Evolutionary conservation across 2,797 vertebrate genomes (phyloP), one percentile per base, ranked within the genome.

Genomic region (Channallabes apus): DNA sequence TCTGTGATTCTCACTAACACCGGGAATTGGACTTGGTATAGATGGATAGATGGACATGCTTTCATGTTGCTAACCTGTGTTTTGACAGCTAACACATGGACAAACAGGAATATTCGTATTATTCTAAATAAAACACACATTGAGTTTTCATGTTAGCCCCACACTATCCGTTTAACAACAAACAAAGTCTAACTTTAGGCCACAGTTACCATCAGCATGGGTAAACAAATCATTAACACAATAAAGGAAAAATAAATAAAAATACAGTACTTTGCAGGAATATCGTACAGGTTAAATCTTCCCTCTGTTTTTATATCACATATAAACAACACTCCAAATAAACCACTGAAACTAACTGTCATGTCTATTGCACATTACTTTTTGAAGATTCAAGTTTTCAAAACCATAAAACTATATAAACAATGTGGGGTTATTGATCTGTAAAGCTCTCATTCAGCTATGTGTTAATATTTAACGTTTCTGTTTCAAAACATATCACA

Each of bases 391-490:
- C 9, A 12, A 15, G 51, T n/a, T 54, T 35, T 5, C 38, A 24
- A 82, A 82, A 56, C 15, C 64, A 7, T 69, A 0, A 56, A 81
- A 32, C 14, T 71, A 11, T 59, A 51, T 54, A 22, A 79, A n/a
- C 20, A 24, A 5, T 62, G 64, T 80, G 84, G 82, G 80, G 84
- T 84, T 86, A 87, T 58, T 62, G 24, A 88, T 85, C 82, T 76
- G 79, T 65, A 85, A 88, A 86, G 77, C 83, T 85, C 82, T 86
- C 67, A 73, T 85, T 86, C 77, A 85, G 73, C 85, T 82, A 41
- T 84, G 61, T 78, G 75, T 85, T 87, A 88, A 87, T 88, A 83
- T 82, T 87, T 86, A 69, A 90, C 83, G 65, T 80, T 83, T 81
- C 54, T 81, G 65, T 80, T 79, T 71, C 32, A 82, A 89, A 73